Percentiles rank a stretch among this genome's conserved stretches.
Conservation (phyloP, 2,888 invertebrate species). For the Lampropteryx suffumata region DNA sequence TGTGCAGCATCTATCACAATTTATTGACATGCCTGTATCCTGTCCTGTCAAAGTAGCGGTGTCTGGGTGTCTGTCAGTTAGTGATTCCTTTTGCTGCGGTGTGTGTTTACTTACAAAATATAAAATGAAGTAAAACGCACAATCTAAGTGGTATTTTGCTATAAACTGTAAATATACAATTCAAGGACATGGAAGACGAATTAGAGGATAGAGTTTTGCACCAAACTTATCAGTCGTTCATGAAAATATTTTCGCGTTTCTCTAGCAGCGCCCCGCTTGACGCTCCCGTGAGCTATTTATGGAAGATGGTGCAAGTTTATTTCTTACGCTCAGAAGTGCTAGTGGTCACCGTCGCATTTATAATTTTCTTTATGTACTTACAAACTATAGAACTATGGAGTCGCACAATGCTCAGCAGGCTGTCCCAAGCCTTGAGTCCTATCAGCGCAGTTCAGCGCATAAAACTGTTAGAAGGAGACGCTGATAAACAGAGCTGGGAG, state of each 20-base stretch:
- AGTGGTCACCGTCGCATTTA: conserved; percentile 86
- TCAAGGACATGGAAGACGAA: conserved; percentile 93
- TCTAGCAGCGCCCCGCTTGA: conserved; percentile 90
- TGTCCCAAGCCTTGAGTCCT: conserved; percentile 86
- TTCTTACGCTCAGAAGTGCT: conserved; percentile 91
- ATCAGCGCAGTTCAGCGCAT: conserved; percentile 84
- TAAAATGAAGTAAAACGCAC: not conserved
- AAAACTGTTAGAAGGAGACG: conserved; percentile 80
- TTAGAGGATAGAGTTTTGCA: conserved; percentile 94
- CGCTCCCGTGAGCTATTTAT: conserved; percentile 88
- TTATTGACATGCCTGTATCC: too few species aligned
- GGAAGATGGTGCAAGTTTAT: conserved; percentile 90
- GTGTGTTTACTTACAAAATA: conserved; percentile 15
- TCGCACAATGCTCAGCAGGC: conserved; percentile 87
- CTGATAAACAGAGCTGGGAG: conserved; percentile 88
- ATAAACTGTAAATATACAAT: conserved; percentile 2
- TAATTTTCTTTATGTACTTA: conserved; percentile 90
- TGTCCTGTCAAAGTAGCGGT: too few species aligned
- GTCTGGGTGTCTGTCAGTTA: too few species aligned
- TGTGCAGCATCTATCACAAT: too few species aligned
- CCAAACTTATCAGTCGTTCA: conserved; percentile 93
- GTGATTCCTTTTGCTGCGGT: not conserved
- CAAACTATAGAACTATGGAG: conserved; percentile 94
- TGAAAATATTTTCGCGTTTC: conserved; percentile 92
- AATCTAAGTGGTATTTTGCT: conserved; percentile 2